phyloP scores from a whole-genome alignment of 2,888 invertebrate species.

The Aromia moschata region DNA sequence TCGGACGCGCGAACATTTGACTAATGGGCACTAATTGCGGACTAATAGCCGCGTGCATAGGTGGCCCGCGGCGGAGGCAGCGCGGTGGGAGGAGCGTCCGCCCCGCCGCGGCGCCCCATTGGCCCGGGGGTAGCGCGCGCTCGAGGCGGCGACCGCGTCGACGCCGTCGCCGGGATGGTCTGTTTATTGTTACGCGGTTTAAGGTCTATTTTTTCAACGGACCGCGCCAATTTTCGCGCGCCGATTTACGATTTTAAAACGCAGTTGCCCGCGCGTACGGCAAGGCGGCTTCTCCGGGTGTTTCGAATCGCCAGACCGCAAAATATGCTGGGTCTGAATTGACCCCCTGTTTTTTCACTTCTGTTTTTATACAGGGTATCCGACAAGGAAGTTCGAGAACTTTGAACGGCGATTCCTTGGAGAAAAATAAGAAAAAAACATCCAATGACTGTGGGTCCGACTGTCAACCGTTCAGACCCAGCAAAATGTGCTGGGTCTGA shows the following conservation, averaged over 20 bases:
- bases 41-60: slow-evolving; percentile 48
- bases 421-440: no score
- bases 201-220: slow-evolving; percentile 6
- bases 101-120: slow-evolving; percentile 44
- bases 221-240: neutral
- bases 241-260: neutral
- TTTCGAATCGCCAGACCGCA: no score
- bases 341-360: no score
- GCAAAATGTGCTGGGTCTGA: no score
- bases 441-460: no score
- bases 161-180: slow-evolving; percentile 29
- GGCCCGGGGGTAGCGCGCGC: slow-evolving; percentile 42
- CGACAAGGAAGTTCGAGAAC: no score
- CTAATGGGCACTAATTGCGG: slow-evolving; percentile 50
- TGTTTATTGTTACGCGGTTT: slow-evolving; percentile 20
- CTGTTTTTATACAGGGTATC: no score
- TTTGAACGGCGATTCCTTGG: no score
- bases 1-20: slow-evolving; percentile 16
- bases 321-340: no score
- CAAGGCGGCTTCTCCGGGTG: neutral
- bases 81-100: slow-evolving; percentile 49
- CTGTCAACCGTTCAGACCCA: no score
- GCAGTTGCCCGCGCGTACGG: neutral
- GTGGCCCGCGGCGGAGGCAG: slow-evolving; percentile 49
- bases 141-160: slow-evolving; percentile 44